Conservation (phyloP, 2,888 invertebrate genomes). For the Podotricha telesiphe region DNA sequence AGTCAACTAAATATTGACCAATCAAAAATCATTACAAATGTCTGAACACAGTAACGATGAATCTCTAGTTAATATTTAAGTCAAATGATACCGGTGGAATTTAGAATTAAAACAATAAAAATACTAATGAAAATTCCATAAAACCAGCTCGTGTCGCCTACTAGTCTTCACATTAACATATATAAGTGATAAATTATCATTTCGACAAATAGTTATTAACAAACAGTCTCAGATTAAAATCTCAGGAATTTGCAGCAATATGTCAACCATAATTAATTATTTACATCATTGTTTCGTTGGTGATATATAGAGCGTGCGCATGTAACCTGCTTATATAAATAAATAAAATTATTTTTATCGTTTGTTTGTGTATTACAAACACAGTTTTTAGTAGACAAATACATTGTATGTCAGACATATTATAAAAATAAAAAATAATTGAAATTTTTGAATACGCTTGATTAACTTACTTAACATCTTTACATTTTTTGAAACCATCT, state of each 20-base stretch:
- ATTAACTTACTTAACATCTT: no score
- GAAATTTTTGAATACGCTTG: no score
- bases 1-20: slow-evolving; percentile 2
- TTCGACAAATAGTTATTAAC: slow-evolving; percentile 78
- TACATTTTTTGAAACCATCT: no score
- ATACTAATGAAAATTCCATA: slow-evolving; percentile 73
- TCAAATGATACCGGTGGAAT: slow-evolving; percentile 34
- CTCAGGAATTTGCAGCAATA: slow-evolving; percentile 51
- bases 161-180: slow-evolving; percentile 72
- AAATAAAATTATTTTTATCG: no score
- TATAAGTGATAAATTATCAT: slow-evolving; percentile 71
- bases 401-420: no score
- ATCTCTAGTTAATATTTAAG: slow-evolving; percentile 34
- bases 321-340: background rate
- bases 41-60: slow-evolving; percentile 5
- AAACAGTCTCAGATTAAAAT: slow-evolving; percentile 49
- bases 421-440: no score
- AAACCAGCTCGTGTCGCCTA: slow-evolving; percentile 71
- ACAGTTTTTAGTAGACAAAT: no score
- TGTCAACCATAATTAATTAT: slow-evolving; percentile 67
- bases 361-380: no score
- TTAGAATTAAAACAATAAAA: slow-evolving; percentile 69
- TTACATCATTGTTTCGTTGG: slow-evolving; percentile 54
- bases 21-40: background rate
- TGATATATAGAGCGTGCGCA: slow-evolving; percentile 23